Evolutionary conservation across 2,113 vertebrate genomes (phyloP), one percentile per base, ranked within the genome.

Genomic region (Hirundichthys speculiger): DNA sequence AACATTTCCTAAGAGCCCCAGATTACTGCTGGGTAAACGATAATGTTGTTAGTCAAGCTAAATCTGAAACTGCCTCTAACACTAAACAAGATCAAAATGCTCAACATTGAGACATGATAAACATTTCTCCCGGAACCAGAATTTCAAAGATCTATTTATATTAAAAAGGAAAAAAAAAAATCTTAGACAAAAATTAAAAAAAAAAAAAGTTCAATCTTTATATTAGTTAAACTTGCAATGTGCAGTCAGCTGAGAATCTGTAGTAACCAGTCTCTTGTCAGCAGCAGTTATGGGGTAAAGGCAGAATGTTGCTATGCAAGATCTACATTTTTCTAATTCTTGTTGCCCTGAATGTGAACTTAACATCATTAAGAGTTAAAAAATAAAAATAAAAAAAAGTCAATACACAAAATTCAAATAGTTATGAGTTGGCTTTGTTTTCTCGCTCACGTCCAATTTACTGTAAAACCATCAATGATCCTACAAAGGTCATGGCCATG

Each of bases 11-110:
- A 77, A 61, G 52, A 74, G 77, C 82, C 77, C 55, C 10, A 57
- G 21, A 30, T 56, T 76, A 80, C 57, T 56, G 72, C 54, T 38
- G 14, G 54, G 57, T 84, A 85, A 87, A 65, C 57, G 73, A 85
- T 45, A 69, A 71, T 72, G 77, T 79, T 56, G 68, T 52, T 53
- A 47, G 10, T 5, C 40, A 41, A 12, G 16, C 40, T 15, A 15
- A 41, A n/a, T n/a, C 40, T 41, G 14, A 54, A 54, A 49, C 51
- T 69, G 64, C 43, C 55, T 57, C 9, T 47, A 66, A 73, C 40
- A 41, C 40, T 58, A 73, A 75, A 82, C 45, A 66, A 45, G n/a
- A n/a, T n/a, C n/a, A n/a, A n/a, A n/a, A n/a, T n/a, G n/a, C n/a
- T 7, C 43, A 1, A 45, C 3, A 19, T 19, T 45, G 43, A 19